Percentiles rank a stretch among this genome's conserved stretches.
Evolutionary conservation across 2,797 vertebrate species (phyloP).

Genomic region (Hapalemur alaotrensis): DNA sequence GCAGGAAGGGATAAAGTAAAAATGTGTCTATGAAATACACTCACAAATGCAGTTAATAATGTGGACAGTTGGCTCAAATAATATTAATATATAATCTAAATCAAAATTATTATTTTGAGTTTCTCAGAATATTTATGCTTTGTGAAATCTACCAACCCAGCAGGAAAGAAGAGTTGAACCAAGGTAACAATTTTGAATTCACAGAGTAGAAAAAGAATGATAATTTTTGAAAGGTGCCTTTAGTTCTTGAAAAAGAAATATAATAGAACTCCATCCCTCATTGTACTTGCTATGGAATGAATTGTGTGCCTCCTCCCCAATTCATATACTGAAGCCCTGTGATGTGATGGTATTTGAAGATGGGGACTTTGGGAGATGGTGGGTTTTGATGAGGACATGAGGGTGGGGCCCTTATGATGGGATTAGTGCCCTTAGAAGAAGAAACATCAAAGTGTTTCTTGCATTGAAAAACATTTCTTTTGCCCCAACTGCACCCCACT

Average conservation of each 20-base stretch:
- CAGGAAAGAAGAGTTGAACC: neutral
- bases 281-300: neutral
- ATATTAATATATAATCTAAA: neutral
- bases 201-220: neutral
- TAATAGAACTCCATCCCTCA: neutral
- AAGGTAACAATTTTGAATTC: neutral
- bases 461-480: neutral
- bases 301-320: neutral
- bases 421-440: neutral
- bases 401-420: no score
- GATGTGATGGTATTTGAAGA: neutral
- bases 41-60: neutral
- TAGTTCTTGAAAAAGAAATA: neutral
- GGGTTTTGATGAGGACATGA: neutral
- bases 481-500: accelerated
- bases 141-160: neutral
- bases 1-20: neutral
- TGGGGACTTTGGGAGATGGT: neutral
- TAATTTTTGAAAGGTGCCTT: neutral
- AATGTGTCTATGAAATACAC: neutral
- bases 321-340: neutral
- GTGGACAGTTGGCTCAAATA: neutral
- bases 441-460: neutral
- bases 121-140: neutral
- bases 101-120: neutral